Evolutionary conservation across 2,888 invertebrate species (phyloP).

Genomic region (Frankliniella intonsa): DNA sequence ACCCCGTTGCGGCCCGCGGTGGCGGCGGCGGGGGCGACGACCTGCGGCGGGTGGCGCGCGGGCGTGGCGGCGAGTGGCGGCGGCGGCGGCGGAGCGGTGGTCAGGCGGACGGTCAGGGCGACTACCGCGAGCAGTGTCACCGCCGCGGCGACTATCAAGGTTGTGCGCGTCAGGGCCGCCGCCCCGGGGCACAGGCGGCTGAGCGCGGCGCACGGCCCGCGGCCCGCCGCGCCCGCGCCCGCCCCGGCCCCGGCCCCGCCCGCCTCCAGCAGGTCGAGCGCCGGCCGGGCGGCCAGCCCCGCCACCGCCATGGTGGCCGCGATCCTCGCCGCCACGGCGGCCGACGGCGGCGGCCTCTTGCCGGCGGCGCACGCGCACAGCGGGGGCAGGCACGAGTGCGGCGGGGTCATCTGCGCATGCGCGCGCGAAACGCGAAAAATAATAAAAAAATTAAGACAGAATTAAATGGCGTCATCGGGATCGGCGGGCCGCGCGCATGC

Average conservation of each 20-base stretch:
- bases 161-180: conserved; percentile 16
- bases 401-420: background rate
- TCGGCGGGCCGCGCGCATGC: background rate
- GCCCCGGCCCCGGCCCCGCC: background rate
- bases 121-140: conserved; percentile 1
- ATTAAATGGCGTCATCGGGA: background rate
- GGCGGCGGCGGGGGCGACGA: background rate
- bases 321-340: conserved; percentile 8
- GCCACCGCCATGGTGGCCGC: conserved; percentile 18
- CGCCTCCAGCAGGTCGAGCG: background rate
- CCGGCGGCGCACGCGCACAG: background rate
- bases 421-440: no score
- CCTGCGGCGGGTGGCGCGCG: background rate
- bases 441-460: no score
- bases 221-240: background rate
- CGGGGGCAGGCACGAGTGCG: background rate
- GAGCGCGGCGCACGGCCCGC: background rate
- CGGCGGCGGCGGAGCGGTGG: background rate
- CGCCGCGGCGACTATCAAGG: conserved; percentile 13
- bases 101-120: background rate
- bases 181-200: background rate
- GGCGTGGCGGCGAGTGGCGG: background rate
- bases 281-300: conserved; percentile 17
- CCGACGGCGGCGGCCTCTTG: background rate
- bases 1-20: background rate